phyloP scores from a whole-genome alignment of 2,113 vertebrate genomes.

The Rhabdornis inornatus region DNA sequence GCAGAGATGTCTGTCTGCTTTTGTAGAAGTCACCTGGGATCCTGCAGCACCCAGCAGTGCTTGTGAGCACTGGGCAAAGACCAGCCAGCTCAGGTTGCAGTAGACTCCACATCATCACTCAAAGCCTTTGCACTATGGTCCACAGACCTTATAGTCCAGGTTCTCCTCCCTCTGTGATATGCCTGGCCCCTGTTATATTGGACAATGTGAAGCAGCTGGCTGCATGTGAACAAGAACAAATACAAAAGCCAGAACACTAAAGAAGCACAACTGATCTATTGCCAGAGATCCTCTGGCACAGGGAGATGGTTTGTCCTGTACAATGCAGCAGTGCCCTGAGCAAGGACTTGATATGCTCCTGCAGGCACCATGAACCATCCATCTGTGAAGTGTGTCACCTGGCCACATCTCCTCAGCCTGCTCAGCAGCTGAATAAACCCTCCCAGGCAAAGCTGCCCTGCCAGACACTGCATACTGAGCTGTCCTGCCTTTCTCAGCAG shows the following conservation, averaged over 20 bases:
- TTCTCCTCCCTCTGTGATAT: neutral
- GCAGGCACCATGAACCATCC: neutral
- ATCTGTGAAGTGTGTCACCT: neutral
- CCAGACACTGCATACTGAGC: accelerated
- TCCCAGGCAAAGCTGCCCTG: neutral
- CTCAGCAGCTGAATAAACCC: neutral
- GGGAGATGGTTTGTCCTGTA: neutral
- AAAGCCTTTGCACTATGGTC: neutral
- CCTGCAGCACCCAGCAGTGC: neutral
- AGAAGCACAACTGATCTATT: neutral
- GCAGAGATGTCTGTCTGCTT: neutral
- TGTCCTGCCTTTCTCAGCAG: neutral
- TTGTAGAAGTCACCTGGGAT: neutral
- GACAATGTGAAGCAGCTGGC: neutral
- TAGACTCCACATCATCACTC: neutral
- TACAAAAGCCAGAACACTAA: neutral
- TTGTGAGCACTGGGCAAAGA: neutral
- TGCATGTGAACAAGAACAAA: neutral
- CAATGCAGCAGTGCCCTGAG: neutral
- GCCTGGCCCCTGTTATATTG: accelerated
- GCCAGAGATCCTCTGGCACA: neutral
- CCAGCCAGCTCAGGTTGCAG: neutral
- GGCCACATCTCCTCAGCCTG: neutral
- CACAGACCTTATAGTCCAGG: neutral
- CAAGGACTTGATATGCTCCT: neutral